Conservation (phyloP, 1,140 invertebrate species). For the Macrobrachium rosenbergii region DNA sequence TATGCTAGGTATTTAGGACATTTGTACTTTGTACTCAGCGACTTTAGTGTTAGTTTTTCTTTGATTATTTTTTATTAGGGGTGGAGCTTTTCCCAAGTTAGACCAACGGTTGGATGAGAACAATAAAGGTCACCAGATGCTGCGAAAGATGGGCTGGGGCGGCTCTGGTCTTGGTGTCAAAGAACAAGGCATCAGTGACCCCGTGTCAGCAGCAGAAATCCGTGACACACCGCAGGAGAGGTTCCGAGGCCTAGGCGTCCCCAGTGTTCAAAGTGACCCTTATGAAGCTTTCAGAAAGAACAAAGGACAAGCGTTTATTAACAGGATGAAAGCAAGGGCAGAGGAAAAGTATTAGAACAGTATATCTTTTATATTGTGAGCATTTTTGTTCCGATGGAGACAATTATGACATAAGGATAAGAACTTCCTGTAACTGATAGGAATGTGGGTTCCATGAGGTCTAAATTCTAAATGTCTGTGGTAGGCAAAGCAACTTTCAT, state of each 20-base stretch:
- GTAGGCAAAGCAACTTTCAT: no score
- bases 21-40: background rate
- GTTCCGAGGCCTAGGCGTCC: constrained; percentile 60
- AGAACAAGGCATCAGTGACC: constrained; percentile 95
- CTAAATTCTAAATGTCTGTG: no score
- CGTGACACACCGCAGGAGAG: constrained; percentile 63
- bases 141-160: constrained; percentile 96
- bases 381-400: no score
- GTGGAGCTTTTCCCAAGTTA: constrained; percentile 51
- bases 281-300: constrained; percentile 98
- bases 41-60: constrained; percentile 43
- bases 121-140: constrained; percentile 96
- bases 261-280: constrained; percentile 78
- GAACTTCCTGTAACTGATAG: no score
- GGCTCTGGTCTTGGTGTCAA: constrained; percentile 90
- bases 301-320: constrained; percentile 96
- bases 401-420: no score
- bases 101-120: constrained; percentile 78
- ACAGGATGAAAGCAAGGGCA: constrained; percentile 93
- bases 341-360: constrained; percentile 75
- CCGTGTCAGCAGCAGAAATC: constrained; percentile 91
- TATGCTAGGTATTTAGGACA: no score
- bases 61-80: constrained; percentile 36
- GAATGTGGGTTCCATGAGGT: no score
- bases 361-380: background rate